These are phyloP conservation scores for Catajapyx aquilonaris DNA, from an alignment of 1,140 invertebrate genomes.

Conservation along the genomic window DNA sequence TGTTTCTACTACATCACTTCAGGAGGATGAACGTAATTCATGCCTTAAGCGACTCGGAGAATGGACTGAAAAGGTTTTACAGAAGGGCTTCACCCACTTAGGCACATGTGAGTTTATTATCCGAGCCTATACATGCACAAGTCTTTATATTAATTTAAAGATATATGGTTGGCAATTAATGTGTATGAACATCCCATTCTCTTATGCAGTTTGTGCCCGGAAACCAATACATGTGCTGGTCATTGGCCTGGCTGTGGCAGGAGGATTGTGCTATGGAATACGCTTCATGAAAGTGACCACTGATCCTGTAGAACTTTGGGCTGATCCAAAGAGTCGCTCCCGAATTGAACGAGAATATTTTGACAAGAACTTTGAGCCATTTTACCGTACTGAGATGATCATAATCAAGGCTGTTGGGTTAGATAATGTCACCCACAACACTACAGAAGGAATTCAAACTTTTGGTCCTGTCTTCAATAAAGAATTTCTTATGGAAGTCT, in stretches of 20 bases:
- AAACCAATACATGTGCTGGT: slow-evolving; percentile 56
- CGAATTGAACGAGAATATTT: slow-evolving; percentile 74
- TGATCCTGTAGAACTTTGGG: slow-evolving; percentile 94
- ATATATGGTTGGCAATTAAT: no score
- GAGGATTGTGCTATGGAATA: slow-evolving; percentile 36
- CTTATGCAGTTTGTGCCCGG: slow-evolving; percentile 43
- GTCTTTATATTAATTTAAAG: no score
- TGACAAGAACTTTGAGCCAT: slow-evolving; percentile 81
- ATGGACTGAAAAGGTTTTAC: no score
- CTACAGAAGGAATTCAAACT: slow-evolving; percentile 32
- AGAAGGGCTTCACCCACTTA: no score
- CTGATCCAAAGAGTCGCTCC: slow-evolving; percentile 61
- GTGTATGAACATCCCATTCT: no score
- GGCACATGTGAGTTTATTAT: no score
- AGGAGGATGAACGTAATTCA: no score
- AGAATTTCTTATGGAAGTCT: slow-evolving; percentile 49
- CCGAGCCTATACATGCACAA: no score
- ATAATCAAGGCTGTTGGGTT: slow-evolving; percentile 26
- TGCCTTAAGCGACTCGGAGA: no score
- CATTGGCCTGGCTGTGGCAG: slow-evolving; percentile 33
- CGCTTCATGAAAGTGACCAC: slow-evolving; percentile 57
- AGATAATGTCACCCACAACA: slow-evolving; percentile 27
- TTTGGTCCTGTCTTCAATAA: slow-evolving; percentile 75
- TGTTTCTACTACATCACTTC: no score
- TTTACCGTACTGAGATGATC: slow-evolving; percentile 80